Conservation (phyloP, 1,140 invertebrate genomes). For the Drosophila kurseongensis region DNA sequence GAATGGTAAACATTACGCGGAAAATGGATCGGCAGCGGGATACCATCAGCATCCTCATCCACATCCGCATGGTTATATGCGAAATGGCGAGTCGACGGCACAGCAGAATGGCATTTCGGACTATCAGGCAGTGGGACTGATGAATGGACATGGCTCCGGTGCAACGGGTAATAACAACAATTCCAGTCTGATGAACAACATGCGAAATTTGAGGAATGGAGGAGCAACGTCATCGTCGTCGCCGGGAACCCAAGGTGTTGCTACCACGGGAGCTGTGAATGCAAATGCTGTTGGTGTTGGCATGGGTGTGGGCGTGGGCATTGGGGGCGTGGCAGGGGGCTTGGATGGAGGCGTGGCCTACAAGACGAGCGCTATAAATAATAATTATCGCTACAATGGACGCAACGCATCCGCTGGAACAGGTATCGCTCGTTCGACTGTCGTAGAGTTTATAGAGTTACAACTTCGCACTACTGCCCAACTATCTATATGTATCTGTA, state of each 20-base stretch:
- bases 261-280: slow-evolving; percentile 7
- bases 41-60: slow-evolving; percentile 37
- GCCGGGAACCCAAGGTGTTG: slow-evolving; percentile 2
- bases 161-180: slow-evolving; percentile 37
- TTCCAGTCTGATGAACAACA: slow-evolving; percentile 48
- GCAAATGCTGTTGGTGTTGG: slow-evolving; percentile 29
- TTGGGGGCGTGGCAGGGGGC: slow-evolving; percentile 39
- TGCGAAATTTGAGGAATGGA: slow-evolving; percentile 66
- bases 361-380: slow-evolving; percentile 83
- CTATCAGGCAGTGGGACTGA: slow-evolving; percentile 28
- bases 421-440: slow-evolving; percentile 79
- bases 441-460: slow-evolving; percentile 47
- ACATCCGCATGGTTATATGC: slow-evolving; percentile 43
- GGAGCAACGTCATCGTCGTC: slow-evolving; percentile 4
- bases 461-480: slow-evolving; percentile 19
- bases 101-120: slow-evolving; percentile 46
- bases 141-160: slow-evolving; percentile 59
- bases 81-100: slow-evolving; percentile 37
- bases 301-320: slow-evolving; percentile 12
- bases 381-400: slow-evolving; percentile 84
- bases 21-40: slow-evolving; percentile 50
- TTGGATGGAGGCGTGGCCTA: slow-evolving; percentile 60
- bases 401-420: slow-evolving; percentile 77
- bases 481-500: slow-evolving; percentile 5
- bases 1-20: slow-evolving; percentile 48